Evolutionary conservation across 2,113 vertebrate species (phyloP), one percentile per base, ranked within the genome.

Genomic region (Amblyopsis rosae): DNA sequence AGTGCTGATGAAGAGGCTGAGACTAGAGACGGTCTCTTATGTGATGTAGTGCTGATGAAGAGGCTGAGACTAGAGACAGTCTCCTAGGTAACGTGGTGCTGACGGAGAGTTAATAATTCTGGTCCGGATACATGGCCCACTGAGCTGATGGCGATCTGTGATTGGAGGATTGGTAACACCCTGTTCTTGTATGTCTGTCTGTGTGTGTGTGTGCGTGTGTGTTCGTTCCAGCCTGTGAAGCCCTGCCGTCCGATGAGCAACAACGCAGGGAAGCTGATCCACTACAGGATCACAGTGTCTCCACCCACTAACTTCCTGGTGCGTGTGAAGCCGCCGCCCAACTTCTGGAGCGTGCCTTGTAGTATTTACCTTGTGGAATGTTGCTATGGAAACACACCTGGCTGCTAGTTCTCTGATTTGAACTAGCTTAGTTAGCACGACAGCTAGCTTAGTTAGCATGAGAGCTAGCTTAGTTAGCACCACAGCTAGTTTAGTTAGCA

Each of bases 271-370:
- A 94, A 95, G 48, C 93, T 98, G 0, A 98, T 95, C 82, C 98
- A 99, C 92, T 99, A 99, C 80, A 90, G 98, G 80, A 97, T 99
- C 81, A 99, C 98, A 0, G 96, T 99, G 79, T 99, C 98, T 0
- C 98, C 98, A 7, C 97, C 98, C 59, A 99, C 98, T 59, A 99
- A 99, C 91, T 99, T 99, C 87, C 92, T 99, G 92, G 98, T 98
- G 92, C 76, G 93, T 93, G 73, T 58, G 6, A 17, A 13, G 57
- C 12, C 15, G 11, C 15, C 19, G 3, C 19, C 33, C 33, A n/a
- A 32, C 26, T 7, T 33, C 33, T 35, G 17, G 49, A 51, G 26
- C 26, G 26, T 26, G 26, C 26, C 26, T 26, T 26, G 26, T 26
- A 26, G 26, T 3, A 26, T 26, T 26, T 26, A 26, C 26, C 26